A percentile compares a stretch with the other conserved stretches of the same genome.
These are phyloP conservation scores for Tapirus indicus DNA, from an alignment of 2,797 vertebrate genomes.

Conservation along the genomic window DNA sequence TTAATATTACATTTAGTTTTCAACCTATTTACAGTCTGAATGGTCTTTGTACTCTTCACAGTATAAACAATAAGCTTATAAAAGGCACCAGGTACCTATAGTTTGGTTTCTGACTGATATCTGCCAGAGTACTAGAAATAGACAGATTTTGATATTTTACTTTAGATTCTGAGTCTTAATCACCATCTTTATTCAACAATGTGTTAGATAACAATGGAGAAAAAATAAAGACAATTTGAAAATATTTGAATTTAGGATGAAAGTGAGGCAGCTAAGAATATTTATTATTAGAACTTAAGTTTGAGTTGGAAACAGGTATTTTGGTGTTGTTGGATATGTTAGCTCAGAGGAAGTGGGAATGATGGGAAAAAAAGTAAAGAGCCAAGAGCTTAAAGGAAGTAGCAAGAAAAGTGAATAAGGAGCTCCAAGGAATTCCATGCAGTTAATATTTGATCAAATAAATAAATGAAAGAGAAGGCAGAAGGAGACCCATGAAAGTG, in stretches of 20 bases:
- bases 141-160: background rate
- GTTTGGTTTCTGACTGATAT: background rate
- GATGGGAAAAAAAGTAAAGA: background rate
- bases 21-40: background rate
- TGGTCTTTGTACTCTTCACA: background rate
- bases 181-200: background rate
- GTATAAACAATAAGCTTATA: background rate
- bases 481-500: background rate
- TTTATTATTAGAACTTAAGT: background rate
- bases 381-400: background rate
- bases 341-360: background rate
- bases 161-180: background rate
- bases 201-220: background rate
- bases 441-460: background rate
- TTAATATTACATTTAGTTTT: background rate
- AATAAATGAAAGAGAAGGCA: background rate
- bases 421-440: background rate
- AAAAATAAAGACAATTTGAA: background rate
- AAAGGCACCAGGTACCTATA: accelerated
- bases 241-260: background rate
- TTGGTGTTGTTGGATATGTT: background rate
- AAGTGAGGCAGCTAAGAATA: background rate
- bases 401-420: background rate
- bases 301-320: background rate
- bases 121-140: background rate